These are phyloP conservation scores for Zalophus californianus DNA, from an alignment of 2,797 vertebrate species.

Conservation along the genomic window DNA sequence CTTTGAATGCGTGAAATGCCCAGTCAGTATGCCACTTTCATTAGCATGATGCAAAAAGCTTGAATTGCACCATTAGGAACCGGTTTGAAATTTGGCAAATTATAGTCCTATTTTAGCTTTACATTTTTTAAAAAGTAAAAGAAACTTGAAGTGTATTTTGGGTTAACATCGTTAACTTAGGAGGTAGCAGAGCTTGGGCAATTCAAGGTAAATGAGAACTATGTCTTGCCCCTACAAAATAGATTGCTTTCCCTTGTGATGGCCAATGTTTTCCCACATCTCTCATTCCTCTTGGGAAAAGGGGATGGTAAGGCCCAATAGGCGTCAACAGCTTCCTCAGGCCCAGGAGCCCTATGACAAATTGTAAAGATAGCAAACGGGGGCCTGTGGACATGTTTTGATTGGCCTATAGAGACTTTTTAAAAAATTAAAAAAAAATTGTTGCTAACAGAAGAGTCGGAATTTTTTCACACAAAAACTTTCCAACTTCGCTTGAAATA, in stretches of 20 bases:
- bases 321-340: neutral
- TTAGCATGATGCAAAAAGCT: constrained; percentile 32
- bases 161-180: neutral
- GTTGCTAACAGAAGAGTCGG: neutral
- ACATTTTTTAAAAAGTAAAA: constrained; percentile 17
- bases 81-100: constrained; percentile 59
- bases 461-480: neutral
- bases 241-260: neutral
- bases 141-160: neutral
- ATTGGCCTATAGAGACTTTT: neutral
- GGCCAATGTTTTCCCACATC: neutral
- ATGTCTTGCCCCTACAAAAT: neutral
- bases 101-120: neutral
- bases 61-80: neutral
- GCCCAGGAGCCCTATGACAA: neutral
- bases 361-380: neutral
- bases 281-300: neutral
- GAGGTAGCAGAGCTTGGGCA: neutral
- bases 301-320: neutral
- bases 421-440: neutral
- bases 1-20: constrained; percentile 9
- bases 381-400: neutral
- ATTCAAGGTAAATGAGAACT: constrained; percentile 48
- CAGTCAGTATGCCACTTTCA: constrained; percentile 27
- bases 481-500: neutral